A percentile compares a stretch with the other conserved stretches of the same genome.
Conservation (phyloP, 2,113 vertebrate genomes). For the Mus pahari region DNA sequence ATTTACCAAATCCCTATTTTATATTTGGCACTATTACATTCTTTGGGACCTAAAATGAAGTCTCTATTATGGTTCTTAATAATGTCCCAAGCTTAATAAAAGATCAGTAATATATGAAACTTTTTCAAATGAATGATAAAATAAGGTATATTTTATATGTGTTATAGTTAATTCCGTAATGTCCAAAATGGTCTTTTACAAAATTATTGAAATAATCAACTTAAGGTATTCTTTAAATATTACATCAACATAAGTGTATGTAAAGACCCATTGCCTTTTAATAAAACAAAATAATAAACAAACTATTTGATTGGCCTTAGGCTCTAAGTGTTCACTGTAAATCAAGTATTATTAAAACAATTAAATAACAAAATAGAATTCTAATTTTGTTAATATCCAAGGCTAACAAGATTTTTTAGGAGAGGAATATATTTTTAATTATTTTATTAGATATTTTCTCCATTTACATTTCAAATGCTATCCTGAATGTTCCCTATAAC, state of each 20-base stretch:
- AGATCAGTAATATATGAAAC: background rate
- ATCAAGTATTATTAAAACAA: background rate
- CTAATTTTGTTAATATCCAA: background rate
- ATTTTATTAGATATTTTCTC: no score
- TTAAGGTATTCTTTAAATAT: background rate
- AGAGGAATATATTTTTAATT: no score
- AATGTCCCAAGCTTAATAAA: slow-evolving; percentile 25
- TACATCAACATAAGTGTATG: background rate
- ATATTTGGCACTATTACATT: background rate
- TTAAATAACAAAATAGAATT: background rate
- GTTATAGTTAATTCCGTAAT: background rate
- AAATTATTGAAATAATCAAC: slow-evolving; percentile 18
- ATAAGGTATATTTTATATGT: background rate
- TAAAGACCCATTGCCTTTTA: background rate
- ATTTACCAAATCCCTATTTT: background rate
- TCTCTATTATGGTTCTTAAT: background rate
- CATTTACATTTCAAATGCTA: no score
- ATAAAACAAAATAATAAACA: background rate
- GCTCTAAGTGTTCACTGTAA: background rate
- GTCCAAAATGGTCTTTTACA: background rate
- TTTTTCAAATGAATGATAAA: slow-evolving; percentile 45
- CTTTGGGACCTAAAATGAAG: slow-evolving; percentile 2
- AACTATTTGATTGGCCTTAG: background rate
- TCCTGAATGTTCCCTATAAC: no score
- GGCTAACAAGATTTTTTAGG: background rate